phyloP scores from a whole-genome alignment of 2,888 invertebrate species.

The Eristalis arbustorum region DNA sequence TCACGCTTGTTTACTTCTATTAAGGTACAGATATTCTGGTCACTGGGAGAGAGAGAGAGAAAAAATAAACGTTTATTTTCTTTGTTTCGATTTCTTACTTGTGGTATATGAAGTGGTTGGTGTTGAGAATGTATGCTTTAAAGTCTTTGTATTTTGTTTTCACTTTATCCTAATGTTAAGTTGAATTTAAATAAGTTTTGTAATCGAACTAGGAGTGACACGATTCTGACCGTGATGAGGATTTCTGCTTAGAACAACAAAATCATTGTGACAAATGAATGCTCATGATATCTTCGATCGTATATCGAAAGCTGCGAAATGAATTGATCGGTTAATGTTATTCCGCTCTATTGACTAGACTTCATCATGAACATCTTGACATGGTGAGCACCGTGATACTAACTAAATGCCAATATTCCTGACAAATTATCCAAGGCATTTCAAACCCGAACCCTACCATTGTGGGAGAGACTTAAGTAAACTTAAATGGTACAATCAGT shows the following conservation, averaged over 20 bases:
- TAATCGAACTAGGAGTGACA: neutral
- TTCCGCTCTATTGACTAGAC: neutral
- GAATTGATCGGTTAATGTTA: neutral
- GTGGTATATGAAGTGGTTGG: neutral
- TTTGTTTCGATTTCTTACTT: neutral
- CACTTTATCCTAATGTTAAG: neutral
- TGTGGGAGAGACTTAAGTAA: no score
- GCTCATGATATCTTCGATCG: no score
- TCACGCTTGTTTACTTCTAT: conserved; percentile 6
- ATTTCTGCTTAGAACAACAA: neutral
- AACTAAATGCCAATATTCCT: neutral
- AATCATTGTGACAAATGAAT: neutral
- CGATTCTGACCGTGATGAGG: neutral
- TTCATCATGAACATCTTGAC: neutral
- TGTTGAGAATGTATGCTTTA: neutral
- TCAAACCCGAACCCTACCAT: no score
- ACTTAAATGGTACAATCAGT: no score
- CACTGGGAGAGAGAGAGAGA: conserved; percentile 19
- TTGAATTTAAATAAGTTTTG: neutral
- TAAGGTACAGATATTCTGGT: conserved; percentile 59
- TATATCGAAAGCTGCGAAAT: no score
- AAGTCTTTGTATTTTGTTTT: neutral
- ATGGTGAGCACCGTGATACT: neutral
- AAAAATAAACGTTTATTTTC: neutral
- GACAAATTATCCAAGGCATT: neutral